phyloP scores from a whole-genome alignment of 1,140 invertebrate species.

The Vanessa atalanta region DNA sequence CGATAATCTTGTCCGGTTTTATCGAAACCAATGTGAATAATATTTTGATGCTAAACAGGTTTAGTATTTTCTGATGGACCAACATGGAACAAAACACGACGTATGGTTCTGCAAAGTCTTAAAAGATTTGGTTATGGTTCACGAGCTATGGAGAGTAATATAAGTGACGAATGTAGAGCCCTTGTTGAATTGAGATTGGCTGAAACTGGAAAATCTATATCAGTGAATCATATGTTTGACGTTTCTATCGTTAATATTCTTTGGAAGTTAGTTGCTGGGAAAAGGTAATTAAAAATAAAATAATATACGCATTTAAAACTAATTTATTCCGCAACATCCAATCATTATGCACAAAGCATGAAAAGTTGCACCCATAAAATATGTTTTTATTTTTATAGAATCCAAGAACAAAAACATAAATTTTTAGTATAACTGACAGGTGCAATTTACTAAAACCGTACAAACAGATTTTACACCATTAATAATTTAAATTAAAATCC shows the following conservation, averaged over 20 bases:
- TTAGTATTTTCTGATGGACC: slow-evolving; percentile 84
- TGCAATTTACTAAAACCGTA: too few relatives aligned
- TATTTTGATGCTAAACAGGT: slow-evolving; percentile 69
- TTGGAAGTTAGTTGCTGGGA: slow-evolving; percentile 86
- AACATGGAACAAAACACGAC: slow-evolving; percentile 82
- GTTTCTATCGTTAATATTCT: slow-evolving; percentile 86
- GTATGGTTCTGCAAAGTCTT: slow-evolving; percentile 83
- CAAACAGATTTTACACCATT: too few relatives aligned
- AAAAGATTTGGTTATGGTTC: slow-evolving; percentile 84
- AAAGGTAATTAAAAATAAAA: slow-evolving; percentile 57
- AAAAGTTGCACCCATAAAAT: too few relatives aligned
- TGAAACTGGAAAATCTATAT: slow-evolving; percentile 55
- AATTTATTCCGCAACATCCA: too few relatives aligned
- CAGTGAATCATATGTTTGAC: slow-evolving; percentile 81
- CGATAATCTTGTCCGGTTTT: too few relatives aligned
- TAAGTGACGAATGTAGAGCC: slow-evolving; percentile 82
- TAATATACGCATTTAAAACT: too few relatives aligned
- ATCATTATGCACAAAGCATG: too few relatives aligned
- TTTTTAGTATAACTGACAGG: too few relatives aligned
- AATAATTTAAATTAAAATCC: too few relatives aligned
- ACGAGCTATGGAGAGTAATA: slow-evolving; percentile 81
- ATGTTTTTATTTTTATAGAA: too few relatives aligned
- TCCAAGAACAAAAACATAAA: too few relatives aligned
- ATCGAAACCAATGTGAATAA: not conserved
- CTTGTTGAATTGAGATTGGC: slow-evolving; percentile 71